These are phyloP conservation scores for Alcedo atthis DNA, from an alignment of 2,797 vertebrate genomes.

Conservation along the genomic window DNA sequence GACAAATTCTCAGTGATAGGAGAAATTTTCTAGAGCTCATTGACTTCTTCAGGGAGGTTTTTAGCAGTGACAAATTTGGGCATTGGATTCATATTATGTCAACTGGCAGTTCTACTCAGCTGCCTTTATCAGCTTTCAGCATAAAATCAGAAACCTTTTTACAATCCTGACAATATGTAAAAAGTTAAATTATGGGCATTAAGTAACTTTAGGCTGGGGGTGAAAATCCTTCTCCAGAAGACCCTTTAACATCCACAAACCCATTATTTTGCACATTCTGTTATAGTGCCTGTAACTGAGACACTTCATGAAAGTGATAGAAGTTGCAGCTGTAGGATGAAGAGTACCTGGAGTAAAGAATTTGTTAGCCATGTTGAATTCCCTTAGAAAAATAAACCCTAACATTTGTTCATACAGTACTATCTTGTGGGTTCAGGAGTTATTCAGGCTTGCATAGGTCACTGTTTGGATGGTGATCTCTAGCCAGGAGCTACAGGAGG, in stretches of 20 bases:
- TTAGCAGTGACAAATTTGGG: background rate
- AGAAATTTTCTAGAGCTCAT: background rate
- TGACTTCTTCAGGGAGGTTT: background rate
- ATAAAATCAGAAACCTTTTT: background rate
- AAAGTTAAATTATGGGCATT: background rate
- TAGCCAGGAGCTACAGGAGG: background rate
- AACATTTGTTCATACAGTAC: background rate
- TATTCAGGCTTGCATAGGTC: background rate
- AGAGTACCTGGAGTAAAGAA: conserved; percentile 26
- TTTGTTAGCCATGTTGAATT: conserved; percentile 19
- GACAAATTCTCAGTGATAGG: background rate
- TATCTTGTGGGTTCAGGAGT: background rate
- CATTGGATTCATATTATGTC: background rate
- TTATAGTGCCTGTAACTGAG: conserved; percentile 33
- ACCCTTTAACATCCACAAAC: background rate
- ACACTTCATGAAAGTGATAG: conserved; percentile 22
- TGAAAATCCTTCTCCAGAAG: background rate
- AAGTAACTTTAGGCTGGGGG: background rate
- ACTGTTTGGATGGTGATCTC: background rate
- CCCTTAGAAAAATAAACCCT: conserved; percentile 5
- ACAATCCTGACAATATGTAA: background rate
- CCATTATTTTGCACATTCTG: background rate
- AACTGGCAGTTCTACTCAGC: background rate
- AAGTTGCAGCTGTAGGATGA: conserved; percentile 30
- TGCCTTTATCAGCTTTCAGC: background rate